Conservation (phyloP, 23 tunicate species). For the Halocynthia roretzi region DNA sequence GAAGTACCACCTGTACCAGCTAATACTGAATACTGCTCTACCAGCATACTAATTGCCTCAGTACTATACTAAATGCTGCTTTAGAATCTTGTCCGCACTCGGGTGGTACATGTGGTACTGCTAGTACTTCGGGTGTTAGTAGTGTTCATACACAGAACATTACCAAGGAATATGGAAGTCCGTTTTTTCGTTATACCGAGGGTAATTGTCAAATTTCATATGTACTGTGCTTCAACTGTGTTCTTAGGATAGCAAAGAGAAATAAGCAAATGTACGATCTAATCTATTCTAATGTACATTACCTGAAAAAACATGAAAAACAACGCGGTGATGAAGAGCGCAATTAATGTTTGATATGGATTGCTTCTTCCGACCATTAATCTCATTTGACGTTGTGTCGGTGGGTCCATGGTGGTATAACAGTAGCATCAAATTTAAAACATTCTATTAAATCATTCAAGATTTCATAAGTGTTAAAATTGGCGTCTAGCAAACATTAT, state of each 20-base stretch:
- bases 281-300: not conserved
- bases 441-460: not conserved
- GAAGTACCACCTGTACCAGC: no score
- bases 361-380: constrained; percentile 80
- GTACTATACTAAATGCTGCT: no score
- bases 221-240: not conserved
- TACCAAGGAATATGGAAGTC: no score
- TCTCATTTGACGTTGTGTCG: constrained; percentile 70
- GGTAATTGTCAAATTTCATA: no score
- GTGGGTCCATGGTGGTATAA: constrained; percentile 22
- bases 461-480: not conserved
- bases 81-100: no score
- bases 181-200: not conserved
- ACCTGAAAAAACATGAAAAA: constrained; percentile 93
- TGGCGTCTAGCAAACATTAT: no score
- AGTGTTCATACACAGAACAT: no score
- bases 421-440: no score
- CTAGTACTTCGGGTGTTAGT: no score
- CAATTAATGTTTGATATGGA: constrained; percentile 78
- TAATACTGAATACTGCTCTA: no score
- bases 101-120: no score
- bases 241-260: not conserved
- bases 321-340: constrained; percentile 64
- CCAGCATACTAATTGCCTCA: no score
- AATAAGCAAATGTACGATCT: not conserved